Evolutionary conservation across 1,140 invertebrate genomes (phyloP), one percentile per base, ranked within the genome.

Genomic region (Cotesia chilonis): DNA sequence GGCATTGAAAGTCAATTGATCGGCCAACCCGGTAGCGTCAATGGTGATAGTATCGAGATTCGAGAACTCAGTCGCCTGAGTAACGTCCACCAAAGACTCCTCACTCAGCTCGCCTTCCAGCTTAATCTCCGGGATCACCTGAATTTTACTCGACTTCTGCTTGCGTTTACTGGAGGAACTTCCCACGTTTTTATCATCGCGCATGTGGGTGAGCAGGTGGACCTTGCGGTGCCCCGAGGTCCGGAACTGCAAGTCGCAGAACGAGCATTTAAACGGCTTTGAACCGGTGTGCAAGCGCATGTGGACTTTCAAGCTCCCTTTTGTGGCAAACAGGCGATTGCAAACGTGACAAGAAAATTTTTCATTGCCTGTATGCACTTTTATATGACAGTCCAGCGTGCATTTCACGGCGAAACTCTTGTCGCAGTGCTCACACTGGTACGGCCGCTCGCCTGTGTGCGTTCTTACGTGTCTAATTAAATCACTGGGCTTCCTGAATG

Each of bases 391-490:
- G 74, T 89, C 88, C 4, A 92, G 80, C 0, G 92, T 92, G n/a
- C 90, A 90, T 78, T 92, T 92, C 4, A 93, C 89, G 6, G 91
- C 87, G 75, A 94, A 94, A 52, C 86, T 88, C 80, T 92, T 92
- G 9, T 82, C 82, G 80, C 92, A 94, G 70, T 88, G 83, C 28
- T 88, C 80, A 77, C 92, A 94, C 5, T 85, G 84, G 79, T 89
- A 94, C 0, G 92, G 92, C 72, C 90, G 89, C 78, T 92, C 91
- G 3, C 92, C 91, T 0, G 91, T 92, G 75, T 93, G 92, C 3
- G 89, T 91, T 60, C 90, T 79, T 65, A 88, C 72, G 72, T 90
- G 89, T 12, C 89, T 80, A 55, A 84, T 82, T 0, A 90, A 79
- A 78, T 90, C 90, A 14, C 86, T 88, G 0, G 86, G 84, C 75